Evolutionary conservation across 2,888 invertebrate species (phyloP), one percentile per base, ranked within the genome.

Genomic region (Pyrgus malvae): DNA sequence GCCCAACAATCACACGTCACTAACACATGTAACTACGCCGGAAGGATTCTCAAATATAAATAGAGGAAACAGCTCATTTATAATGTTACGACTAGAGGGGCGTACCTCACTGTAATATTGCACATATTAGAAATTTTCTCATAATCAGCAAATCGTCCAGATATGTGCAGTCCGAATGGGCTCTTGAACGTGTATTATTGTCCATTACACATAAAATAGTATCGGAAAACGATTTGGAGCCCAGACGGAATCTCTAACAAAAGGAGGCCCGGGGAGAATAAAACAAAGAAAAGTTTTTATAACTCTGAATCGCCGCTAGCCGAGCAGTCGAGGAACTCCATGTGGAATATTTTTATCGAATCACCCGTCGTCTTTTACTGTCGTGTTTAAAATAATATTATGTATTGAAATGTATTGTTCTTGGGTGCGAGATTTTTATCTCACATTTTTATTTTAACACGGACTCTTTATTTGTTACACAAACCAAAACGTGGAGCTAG

Each of bases 221-320:
- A 86, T 86, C 69, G 84, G 85, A 84, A 86, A 86, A 85, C 87
- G 80, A 86, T 87, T 85, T 76, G 69, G 68, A 69, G 72, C 74
- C 78, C 76, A 76, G 78, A 76, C 76, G 74, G 62, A 61, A 67
- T 67, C 70, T 66, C 63, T 65, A 65, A 68, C 70, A 68, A 67
- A 65, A 60, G 67, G 61, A 61, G 66, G 61, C 70, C 53, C 61
- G 62, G 63, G 63, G 65, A 64, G 70, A 66, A 73, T 80, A 78
- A 84, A 82, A 86, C 83, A 85, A 83, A 82, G 78, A 78, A 79
- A 81, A 83, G 65, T 83, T 85, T 84, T 80, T 84, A 79, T 80
- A 79, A 73, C 79, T 69, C 71, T 59, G 67, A 68, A 76, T 72
- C 68, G 76, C 72, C 69, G 72, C 64, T 73, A 77, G 68, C 71